These are phyloP conservation scores for Hylomyscus alleni DNA, from an alignment of 2,797 vertebrate genomes.

Conservation along the genomic window DNA sequence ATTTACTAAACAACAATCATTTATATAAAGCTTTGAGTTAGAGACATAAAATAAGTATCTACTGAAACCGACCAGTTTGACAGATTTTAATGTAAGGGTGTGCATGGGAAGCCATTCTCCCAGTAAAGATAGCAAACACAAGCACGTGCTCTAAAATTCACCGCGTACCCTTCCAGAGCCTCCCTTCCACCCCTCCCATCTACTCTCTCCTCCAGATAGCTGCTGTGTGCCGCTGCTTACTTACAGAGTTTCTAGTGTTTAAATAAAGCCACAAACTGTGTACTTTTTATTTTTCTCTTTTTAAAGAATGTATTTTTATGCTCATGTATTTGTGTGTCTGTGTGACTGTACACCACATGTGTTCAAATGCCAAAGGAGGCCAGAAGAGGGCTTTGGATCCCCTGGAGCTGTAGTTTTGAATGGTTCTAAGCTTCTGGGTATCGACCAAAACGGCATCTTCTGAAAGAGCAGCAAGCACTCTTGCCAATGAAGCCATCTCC, in stretches of 20 bases:
- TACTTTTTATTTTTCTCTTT: background rate
- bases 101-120: background rate
- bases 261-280: background rate
- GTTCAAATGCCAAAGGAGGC: background rate
- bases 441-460: background rate
- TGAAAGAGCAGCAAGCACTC: background rate
- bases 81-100: background rate
- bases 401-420: too few species aligned
- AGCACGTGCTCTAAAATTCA: background rate
- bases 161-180: background rate
- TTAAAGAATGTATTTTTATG: background rate
- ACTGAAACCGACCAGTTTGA: background rate
- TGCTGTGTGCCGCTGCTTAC: background rate
- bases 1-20: background rate
- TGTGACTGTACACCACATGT: background rate
- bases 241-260: constrained; percentile 1
- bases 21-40: background rate
- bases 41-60: background rate
- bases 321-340: background rate
- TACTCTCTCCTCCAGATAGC: background rate
- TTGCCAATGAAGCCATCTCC: background rate
- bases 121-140: background rate
- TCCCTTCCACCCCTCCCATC: background rate
- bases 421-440: background rate
- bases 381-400: background rate